Evolutionary conservation across 2,888 invertebrate genomes (phyloP).

Genomic region (Notocelia uddmanniana): DNA sequence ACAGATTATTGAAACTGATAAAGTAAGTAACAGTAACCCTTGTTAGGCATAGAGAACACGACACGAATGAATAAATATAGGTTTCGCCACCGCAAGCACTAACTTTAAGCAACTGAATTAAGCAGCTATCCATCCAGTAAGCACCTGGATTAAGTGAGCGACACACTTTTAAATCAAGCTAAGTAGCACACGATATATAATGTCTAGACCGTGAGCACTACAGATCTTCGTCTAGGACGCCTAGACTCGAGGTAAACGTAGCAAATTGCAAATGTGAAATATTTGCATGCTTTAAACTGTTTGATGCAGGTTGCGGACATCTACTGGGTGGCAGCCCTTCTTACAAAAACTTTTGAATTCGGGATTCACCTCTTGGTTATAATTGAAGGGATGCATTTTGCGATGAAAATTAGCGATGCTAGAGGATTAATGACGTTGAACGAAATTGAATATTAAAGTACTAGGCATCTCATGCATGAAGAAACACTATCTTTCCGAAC

Average conservation of each 20-base stretch:
- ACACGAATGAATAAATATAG: background rate
- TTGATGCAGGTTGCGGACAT: background rate
- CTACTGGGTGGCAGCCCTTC: no score
- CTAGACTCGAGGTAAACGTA: background rate
- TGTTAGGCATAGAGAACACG: background rate
- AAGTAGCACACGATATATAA: constrained; percentile 6
- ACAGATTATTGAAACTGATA: background rate
- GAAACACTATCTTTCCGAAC: no score
- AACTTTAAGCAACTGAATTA: background rate
- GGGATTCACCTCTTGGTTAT: no score
- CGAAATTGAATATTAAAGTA: no score
- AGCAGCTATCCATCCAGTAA: background rate
- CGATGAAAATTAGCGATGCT: no score
- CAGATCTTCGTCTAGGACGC: background rate
- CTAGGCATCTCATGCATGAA: no score
- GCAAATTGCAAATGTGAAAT: background rate
- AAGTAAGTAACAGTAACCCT: background rate
- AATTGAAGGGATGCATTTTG: no score
- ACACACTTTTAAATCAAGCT: constrained; percentile 3
- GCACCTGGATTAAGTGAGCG: constrained; percentile 7
- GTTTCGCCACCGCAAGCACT: background rate
- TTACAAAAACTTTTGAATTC: no score
- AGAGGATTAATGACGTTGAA: no score
- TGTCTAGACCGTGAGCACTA: constrained; percentile 14
- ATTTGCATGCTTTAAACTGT: background rate